These are phyloP conservation scores for Agapostemon virescens DNA, from an alignment of 2,888 invertebrate species.

Conservation along the genomic window DNA sequence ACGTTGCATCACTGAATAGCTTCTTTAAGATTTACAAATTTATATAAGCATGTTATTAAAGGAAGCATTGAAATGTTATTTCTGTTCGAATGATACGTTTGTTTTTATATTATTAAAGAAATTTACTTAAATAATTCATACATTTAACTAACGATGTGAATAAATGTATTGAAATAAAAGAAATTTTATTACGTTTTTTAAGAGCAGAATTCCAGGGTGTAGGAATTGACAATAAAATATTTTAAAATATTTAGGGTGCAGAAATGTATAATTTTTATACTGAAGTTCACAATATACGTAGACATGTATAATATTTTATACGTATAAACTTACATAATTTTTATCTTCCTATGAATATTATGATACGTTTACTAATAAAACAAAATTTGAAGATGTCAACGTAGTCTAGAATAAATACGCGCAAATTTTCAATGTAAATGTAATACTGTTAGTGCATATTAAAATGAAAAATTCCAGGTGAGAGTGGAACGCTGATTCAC, in stretches of 20 bases:
- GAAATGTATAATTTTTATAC: neutral
- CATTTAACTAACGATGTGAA: neutral
- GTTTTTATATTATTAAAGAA: neutral
- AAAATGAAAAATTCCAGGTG: too few relatives aligned
- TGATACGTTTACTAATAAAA: too few relatives aligned
- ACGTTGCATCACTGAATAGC: conserved; percentile 7
- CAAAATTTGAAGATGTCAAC: too few relatives aligned
- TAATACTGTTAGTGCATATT: too few relatives aligned
- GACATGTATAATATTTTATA: too few relatives aligned
- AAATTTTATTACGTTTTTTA: neutral
- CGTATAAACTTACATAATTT: too few relatives aligned
- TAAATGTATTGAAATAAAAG: neutral
- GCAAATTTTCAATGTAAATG: too few relatives aligned
- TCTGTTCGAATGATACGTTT: neutral
- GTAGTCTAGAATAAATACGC: too few relatives aligned
- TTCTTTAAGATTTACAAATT: conserved; percentile 34
- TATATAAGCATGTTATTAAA: conserved; percentile 16
- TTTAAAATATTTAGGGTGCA: neutral
- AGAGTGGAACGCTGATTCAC: too few relatives aligned
- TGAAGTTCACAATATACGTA: too few relatives aligned
- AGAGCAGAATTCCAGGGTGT: neutral
- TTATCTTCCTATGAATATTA: too few relatives aligned
- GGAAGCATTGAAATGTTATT: neutral
- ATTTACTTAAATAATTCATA: neutral
- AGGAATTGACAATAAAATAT: neutral